Conservation (phyloP, 2,797 vertebrate species). For the Tadarida brasiliensis region DNA sequence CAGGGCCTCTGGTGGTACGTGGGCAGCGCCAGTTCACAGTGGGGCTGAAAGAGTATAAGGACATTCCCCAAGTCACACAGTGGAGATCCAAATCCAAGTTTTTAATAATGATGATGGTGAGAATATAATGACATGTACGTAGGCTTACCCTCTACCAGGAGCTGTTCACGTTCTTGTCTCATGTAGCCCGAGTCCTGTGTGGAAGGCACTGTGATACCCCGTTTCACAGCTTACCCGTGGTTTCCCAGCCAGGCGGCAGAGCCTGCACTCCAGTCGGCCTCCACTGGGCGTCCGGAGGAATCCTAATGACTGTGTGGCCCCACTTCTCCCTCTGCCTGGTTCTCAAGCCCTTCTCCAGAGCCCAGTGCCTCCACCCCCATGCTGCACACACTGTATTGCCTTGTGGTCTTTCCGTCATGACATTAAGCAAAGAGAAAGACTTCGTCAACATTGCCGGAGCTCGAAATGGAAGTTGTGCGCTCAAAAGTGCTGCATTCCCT, state of each 20-base stretch:
- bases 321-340: too few species aligned
- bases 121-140: accelerated
- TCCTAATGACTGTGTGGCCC: accelerated
- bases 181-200: neutral
- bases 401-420: neutral
- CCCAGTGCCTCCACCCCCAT: accelerated
- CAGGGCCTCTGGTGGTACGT: neutral
- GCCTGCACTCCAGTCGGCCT: accelerated
- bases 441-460: neutral
- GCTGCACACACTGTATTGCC: accelerated
- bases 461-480: neutral
- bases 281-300: neutral
- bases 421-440: neutral
- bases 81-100: neutral
- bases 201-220: neutral
- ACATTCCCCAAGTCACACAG: neutral
- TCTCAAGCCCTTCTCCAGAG: neutral
- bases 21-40: neutral
- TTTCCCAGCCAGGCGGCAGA: neutral
- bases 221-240: neutral
- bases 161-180: accelerated
- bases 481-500: neutral
- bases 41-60: neutral
- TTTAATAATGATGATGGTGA: neutral
- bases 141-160: accelerated